Percentiles rank a stretch among this genome's conserved stretches.
These are phyloP conservation scores for Mormyrops attenuatus DNA, from an alignment of 2,797 vertebrate species.

Conservation along the genomic window DNA sequence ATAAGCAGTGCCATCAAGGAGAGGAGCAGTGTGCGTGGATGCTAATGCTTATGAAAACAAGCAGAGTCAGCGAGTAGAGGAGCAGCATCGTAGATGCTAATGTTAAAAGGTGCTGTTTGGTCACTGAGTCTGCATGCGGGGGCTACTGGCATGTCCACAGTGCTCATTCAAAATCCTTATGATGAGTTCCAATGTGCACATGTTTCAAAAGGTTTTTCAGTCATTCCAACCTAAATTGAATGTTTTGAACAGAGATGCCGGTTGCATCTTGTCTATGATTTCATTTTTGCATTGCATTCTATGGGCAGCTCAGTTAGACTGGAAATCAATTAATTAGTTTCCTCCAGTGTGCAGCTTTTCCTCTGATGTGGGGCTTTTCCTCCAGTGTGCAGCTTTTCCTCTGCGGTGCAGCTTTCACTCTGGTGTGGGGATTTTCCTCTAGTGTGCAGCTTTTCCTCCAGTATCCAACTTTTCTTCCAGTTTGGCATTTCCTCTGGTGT, in stretches of 20 bases:
- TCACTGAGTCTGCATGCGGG: not conserved
- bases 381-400: not conserved
- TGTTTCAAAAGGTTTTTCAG: not conserved
- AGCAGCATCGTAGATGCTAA: not conserved
- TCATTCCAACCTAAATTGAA: not conserved
- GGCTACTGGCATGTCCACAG: not conserved
- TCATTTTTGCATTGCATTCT: not conserved
- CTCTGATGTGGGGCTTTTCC: not conserved
- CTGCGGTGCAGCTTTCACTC: not conserved
- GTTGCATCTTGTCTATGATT: not conserved
- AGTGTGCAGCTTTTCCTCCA: no score
- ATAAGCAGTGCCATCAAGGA: not conserved
- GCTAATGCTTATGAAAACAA: no score
- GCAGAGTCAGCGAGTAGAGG: no score
- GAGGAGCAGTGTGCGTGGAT: not conserved
- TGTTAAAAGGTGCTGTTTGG: constrained; percentile 2
- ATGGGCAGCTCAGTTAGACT: not conserved
- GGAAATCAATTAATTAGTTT: not conserved
- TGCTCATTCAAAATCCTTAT: not conserved
- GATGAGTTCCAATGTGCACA: not conserved
- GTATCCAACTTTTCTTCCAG: no score
- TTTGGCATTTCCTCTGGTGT: not conserved
- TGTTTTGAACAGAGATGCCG: not conserved
- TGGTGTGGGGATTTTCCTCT: not conserved
- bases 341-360: no score